A percentile compares a stretch with the other conserved stretches of the same genome.
phyloP scores from a whole-genome alignment of 2,888 invertebrate genomes.

The Cryptophagus acutangulus region DNA sequence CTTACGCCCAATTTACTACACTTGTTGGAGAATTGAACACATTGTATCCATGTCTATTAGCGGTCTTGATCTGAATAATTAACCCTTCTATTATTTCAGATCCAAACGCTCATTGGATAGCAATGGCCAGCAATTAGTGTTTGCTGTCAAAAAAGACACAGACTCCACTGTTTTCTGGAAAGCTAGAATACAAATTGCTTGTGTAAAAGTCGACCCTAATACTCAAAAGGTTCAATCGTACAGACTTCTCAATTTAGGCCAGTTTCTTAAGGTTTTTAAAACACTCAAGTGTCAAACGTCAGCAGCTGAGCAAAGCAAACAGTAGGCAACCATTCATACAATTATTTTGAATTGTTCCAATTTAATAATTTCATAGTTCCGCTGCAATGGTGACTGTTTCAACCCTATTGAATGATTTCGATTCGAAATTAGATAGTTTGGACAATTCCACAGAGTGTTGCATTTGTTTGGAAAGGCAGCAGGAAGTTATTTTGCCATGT shows the following conservation, averaged over 20 bases:
- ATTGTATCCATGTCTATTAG: conserved; percentile 49
- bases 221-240: conserved; percentile 54
- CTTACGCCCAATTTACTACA: conserved; percentile 57
- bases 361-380: conserved; percentile 7
- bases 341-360: background rate
- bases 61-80: conserved; percentile 2
- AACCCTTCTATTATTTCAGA: too few species aligned
- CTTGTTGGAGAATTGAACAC: conserved; percentile 57
- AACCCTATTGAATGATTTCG: conserved; percentile 40
- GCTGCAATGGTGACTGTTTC: conserved; percentile 41
- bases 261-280: conserved; percentile 60
- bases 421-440: conserved; percentile 28
- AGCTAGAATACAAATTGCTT: conserved; percentile 61
- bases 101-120: conserved; percentile 57
- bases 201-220: conserved; percentile 55
- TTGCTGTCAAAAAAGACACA: conserved; percentile 61
- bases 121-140: conserved; percentile 59
- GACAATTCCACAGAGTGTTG: conserved; percentile 55
- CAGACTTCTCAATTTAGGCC: conserved; percentile 57
- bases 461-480: conserved; percentile 66
- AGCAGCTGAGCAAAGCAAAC: conserved; percentile 40
- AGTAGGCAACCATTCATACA: background rate
- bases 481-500: conserved; percentile 65
- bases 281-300: conserved; percentile 51
- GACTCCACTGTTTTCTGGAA: conserved; percentile 65